Evolutionary conservation across 1,140 invertebrate species (phyloP).

Genomic region (Drosophila arawakana): DNA sequence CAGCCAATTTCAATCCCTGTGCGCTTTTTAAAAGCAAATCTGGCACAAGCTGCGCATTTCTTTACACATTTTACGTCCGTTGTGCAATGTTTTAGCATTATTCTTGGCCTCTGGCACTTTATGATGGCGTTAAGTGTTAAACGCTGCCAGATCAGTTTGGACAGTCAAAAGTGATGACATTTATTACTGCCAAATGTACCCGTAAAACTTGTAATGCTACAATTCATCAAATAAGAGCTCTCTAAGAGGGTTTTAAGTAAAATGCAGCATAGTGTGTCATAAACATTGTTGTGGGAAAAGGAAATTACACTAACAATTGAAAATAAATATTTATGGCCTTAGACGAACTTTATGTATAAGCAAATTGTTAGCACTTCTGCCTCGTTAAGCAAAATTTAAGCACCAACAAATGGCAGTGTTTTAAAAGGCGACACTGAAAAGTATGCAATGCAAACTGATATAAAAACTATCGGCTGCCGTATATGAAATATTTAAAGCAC

Average conservation of each 20-base stretch:
- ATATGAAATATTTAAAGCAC: not conserved
- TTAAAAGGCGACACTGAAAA: not conserved
- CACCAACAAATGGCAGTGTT: not conserved
- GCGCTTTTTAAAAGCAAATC: constrained; percentile 76
- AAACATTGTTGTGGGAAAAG: no score
- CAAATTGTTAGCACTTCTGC: no score
- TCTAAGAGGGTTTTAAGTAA: no score
- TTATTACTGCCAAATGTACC: constrained; percentile 14
- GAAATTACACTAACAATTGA: no score
- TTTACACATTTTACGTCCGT: constrained; percentile 49
- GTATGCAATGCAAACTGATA: not conserved
- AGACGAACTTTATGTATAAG: no score
- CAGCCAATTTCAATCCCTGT: constrained; percentile 53
- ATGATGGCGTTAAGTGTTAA: constrained; percentile 60
- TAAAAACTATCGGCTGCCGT: no score
- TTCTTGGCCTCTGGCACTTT: constrained; percentile 31
- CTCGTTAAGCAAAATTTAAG: no score
- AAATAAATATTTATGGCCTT: no score
- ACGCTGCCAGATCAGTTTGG: constrained; percentile 26
- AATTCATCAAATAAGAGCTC: not conserved
- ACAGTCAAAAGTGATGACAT: constrained; percentile 37
- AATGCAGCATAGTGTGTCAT: no score
- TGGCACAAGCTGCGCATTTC: constrained; percentile 52
- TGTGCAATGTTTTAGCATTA: constrained; percentile 69
- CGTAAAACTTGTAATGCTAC: not conserved